These are phyloP conservation scores for Cryptus armator DNA, from an alignment of 2,888 invertebrate species.

Conservation along the genomic window DNA sequence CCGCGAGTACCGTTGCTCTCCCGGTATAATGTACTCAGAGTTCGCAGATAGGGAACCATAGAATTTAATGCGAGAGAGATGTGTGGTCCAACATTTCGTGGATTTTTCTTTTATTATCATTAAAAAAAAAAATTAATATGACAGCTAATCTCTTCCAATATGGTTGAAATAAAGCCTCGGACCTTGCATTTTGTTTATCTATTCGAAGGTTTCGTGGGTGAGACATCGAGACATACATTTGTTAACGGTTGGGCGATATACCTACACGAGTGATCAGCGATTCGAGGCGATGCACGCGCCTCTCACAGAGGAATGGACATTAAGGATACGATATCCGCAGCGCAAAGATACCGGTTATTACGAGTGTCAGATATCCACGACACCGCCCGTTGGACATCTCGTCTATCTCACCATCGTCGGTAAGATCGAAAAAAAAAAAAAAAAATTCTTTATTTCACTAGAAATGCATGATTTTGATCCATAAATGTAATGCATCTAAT, in stretches of 20 bases:
- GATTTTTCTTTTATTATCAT: constrained; percentile 20
- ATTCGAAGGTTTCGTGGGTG: constrained; percentile 90
- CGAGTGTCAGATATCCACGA: constrained; percentile 95
- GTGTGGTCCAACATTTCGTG: constrained; percentile 12
- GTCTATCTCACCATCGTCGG: constrained; percentile 93
- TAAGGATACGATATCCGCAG: constrained; percentile 91
- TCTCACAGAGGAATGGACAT: constrained; percentile 94
- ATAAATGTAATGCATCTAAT: too few species aligned
- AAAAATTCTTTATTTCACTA: too few species aligned
- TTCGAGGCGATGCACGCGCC: constrained; percentile 94
- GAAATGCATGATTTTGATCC: too few species aligned
- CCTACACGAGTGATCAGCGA: constrained; percentile 92
- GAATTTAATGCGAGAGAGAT: constrained; percentile 52
- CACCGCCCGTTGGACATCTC: constrained; percentile 93
- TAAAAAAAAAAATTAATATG: background rate
- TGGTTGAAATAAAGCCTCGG: background rate
- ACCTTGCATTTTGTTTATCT: constrained; percentile 20
- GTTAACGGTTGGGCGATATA: constrained; percentile 90
- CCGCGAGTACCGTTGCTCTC: constrained; percentile 13
- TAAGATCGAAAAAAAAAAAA: constrained; percentile 77
- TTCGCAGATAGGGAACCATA: constrained; percentile 50
- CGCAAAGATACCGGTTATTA: constrained; percentile 91
- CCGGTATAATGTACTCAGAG: constrained; percentile 41
- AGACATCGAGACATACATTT: constrained; percentile 91
- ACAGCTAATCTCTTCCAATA: background rate